Evolutionary conservation across 92 coral and sea anemone species (phyloP).

Genomic region (Parazoanthus darwini): DNA sequence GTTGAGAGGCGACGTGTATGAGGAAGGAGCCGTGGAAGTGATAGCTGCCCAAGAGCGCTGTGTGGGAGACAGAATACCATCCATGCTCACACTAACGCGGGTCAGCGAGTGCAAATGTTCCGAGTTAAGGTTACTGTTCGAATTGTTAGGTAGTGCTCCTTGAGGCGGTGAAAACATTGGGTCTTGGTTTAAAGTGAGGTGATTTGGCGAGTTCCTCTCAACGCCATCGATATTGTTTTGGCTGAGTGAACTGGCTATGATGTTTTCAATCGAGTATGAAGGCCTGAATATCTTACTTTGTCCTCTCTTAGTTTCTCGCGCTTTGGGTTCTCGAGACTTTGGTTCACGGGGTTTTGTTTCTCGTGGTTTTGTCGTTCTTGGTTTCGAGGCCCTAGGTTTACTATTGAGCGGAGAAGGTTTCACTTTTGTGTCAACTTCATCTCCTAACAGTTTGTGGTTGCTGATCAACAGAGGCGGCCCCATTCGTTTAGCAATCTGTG

Average conservation of each 20-base stretch:
- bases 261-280: constrained; percentile 48
- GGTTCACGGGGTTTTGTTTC: constrained; percentile 41
- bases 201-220: constrained; percentile 49
- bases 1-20: constrained; percentile 84
- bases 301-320: constrained; percentile 56
- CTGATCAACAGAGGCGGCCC: constrained; percentile 22
- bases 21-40: constrained; percentile 50
- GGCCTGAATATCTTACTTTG: constrained; percentile 45
- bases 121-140: constrained; percentile 78
- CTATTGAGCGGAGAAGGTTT: constrained; percentile 71
- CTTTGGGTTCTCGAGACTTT: constrained; percentile 49
- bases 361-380: constrained; percentile 33
- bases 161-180: constrained; percentile 91
- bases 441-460: constrained; percentile 25
- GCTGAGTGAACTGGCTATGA: constrained; percentile 60
- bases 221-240: constrained; percentile 56
- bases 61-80: constrained; percentile 71
- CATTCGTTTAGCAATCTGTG: constrained; percentile 51
- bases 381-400: constrained; percentile 50
- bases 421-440: constrained; percentile 40
- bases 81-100: constrained; percentile 64
- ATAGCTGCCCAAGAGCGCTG: constrained; percentile 77
- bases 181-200: constrained; percentile 72
- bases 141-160: constrained; percentile 54
- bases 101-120: constrained; percentile 75